These are phyloP conservation scores for Aldabrachelys gigantea DNA, from an alignment of 2,113 vertebrate genomes.

Conservation along the genomic window DNA sequence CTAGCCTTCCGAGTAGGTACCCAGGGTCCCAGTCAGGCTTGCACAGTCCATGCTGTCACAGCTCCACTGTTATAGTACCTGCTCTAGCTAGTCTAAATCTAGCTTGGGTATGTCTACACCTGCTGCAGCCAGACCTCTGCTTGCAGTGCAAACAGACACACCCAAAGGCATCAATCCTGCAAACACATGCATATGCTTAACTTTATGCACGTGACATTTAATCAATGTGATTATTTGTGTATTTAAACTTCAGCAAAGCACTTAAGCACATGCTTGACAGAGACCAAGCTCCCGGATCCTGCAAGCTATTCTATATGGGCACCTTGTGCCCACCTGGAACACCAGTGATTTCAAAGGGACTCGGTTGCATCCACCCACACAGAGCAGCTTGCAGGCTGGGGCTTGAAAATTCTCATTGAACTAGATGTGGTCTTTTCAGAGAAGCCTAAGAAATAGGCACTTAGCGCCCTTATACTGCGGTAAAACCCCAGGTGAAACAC, in stretches of 20 bases:
- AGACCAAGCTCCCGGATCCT: background rate
- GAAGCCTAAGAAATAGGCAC: background rate
- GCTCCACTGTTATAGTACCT: background rate
- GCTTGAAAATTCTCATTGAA: background rate
- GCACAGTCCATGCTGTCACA: background rate
- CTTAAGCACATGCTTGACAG: background rate
- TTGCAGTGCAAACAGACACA: background rate
- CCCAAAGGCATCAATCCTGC: accelerated
- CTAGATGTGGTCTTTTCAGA: background rate
- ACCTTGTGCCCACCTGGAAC: background rate
- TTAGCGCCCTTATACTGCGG: background rate
- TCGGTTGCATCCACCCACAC: accelerated
- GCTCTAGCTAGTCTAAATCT: background rate
- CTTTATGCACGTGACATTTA: background rate
- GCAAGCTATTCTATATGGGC: background rate
- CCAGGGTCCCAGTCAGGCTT: background rate
- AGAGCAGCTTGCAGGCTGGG: background rate
- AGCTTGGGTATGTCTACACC: background rate
- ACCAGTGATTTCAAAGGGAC: background rate
- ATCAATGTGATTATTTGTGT: accelerated
- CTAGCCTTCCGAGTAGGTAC: too few relatives aligned
- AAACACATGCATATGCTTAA: background rate
- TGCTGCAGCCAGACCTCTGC: background rate
- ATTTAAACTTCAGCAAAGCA: background rate
- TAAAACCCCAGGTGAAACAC: background rate